phyloP scores from a whole-genome alignment of 2,888 invertebrate genomes.

The Polymixis flavicincta region DNA sequence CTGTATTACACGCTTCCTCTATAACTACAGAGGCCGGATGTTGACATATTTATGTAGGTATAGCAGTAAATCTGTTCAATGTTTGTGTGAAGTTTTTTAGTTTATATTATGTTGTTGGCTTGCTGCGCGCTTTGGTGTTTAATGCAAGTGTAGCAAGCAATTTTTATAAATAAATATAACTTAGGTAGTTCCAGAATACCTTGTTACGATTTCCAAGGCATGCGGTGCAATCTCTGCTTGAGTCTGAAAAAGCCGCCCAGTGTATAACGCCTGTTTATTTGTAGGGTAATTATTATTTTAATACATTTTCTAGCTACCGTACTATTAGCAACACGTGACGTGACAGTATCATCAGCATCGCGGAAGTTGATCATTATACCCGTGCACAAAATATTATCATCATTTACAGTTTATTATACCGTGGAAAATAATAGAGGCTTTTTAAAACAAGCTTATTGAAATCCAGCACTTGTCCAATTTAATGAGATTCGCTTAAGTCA shows the following conservation, averaged over 20 bases:
- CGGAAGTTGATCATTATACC: slow-evolving; percentile 10
- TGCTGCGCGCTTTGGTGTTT: too few species aligned
- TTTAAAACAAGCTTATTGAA: slow-evolving; percentile 10
- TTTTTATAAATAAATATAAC: too few species aligned
- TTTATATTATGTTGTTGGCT: too few species aligned
- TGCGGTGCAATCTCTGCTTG: background rate
- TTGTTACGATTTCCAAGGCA: background rate
- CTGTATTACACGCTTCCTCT: background rate
- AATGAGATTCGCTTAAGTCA: slow-evolving; percentile 12
- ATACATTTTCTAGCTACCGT: background rate
- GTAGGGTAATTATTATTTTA: background rate
- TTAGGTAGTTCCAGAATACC: too few species aligned
- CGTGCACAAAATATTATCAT: slow-evolving; percentile 7
- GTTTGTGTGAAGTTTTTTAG: too few species aligned
- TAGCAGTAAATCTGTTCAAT: too few species aligned
- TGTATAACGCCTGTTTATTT: background rate
- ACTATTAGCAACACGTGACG: slow-evolving; percentile 7
- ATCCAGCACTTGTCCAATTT: background rate
- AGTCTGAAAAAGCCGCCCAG: background rate
- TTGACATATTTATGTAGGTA: too few species aligned
- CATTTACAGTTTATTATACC: slow-evolving; percentile 23
- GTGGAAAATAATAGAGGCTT: slow-evolving; percentile 1
- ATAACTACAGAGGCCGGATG: background rate
- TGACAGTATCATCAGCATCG: background rate
- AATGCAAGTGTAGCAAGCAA: too few species aligned